Conservation (phyloP, 1,140 invertebrate species). For the Steinernema khuongi region DNA sequence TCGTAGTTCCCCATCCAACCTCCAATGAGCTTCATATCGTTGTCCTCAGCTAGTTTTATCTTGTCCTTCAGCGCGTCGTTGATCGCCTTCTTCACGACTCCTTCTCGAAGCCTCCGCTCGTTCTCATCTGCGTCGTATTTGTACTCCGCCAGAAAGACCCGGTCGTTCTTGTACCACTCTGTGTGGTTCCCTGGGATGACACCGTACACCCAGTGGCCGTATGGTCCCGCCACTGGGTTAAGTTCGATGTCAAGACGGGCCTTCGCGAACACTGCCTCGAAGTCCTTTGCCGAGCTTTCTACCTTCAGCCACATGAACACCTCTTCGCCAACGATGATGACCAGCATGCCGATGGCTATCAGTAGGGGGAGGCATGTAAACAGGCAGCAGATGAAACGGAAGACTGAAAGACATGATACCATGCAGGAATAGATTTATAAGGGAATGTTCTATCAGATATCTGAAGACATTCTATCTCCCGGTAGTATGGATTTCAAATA, state of each 20-base stretch:
- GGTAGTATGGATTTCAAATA: no score
- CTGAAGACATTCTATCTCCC: no score
- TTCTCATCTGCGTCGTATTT: neutral
- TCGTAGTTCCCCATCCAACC: neutral
- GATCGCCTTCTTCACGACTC: neutral
- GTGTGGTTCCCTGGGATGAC: neutral
- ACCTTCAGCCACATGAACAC: neutral
- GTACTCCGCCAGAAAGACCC: neutral
- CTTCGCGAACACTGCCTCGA: neutral
- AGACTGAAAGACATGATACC: neutral
- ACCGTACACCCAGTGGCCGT: conserved; percentile 10
- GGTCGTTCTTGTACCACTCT: conserved; percentile 11
- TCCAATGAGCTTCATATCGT: neutral
- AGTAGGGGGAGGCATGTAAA: neutral
- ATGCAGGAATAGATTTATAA: neutral
- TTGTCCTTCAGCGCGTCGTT: neutral
- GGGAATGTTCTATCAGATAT: no score
- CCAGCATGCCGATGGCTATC: neutral
- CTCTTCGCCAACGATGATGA: neutral
- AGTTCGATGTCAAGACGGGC: neutral
- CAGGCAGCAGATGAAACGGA: neutral
- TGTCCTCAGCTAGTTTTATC: neutral
- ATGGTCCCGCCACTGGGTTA: neutral
- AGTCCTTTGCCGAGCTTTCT: neutral
- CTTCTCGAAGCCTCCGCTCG: neutral